A percentile compares a stretch with the other conserved stretches of the same genome.
These are phyloP conservation scores for Smithornis capensis DNA, from an alignment of 2,113 vertebrate species.

Conservation along the genomic window DNA sequence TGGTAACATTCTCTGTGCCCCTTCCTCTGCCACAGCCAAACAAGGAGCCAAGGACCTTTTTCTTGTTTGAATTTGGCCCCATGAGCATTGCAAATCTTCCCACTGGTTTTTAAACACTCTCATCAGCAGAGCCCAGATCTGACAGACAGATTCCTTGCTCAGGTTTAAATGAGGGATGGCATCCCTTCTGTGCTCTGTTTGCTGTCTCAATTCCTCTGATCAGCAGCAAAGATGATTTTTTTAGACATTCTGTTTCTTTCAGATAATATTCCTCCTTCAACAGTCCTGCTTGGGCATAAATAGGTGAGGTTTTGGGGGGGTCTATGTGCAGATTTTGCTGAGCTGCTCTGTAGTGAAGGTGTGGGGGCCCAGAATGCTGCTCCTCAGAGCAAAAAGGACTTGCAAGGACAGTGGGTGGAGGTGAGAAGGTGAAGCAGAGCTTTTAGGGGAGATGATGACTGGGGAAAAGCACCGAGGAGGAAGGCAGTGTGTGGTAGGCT, in stretches of 20 bases:
- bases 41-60: neutral
- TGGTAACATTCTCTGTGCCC: neutral
- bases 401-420: neutral
- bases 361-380: neutral
- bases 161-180: slow-evolving; percentile 7
- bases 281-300: neutral
- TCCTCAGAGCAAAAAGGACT: neutral
- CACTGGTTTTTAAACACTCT: neutral
- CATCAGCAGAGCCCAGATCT: neutral
- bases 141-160: neutral
- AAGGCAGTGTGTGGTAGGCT: neutral
- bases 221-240: neutral
- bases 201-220: slow-evolving; percentile 33
- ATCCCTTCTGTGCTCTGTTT: slow-evolving; percentile 36
- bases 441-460: neutral
- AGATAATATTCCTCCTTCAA: slow-evolving; percentile 30
- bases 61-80: neutral
- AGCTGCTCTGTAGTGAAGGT: neutral
- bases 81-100: neutral
- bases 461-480: neutral
- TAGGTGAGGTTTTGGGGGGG: neutral
- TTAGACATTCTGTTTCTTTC: neutral
- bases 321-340: neutral
- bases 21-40: neutral
- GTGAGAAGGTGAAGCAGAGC: neutral